Percentiles rank a stretch among this genome's conserved stretches.
These are phyloP conservation scores for Drosophila chauvacae DNA, from an alignment of 1,140 invertebrate species.

Conservation along the genomic window DNA sequence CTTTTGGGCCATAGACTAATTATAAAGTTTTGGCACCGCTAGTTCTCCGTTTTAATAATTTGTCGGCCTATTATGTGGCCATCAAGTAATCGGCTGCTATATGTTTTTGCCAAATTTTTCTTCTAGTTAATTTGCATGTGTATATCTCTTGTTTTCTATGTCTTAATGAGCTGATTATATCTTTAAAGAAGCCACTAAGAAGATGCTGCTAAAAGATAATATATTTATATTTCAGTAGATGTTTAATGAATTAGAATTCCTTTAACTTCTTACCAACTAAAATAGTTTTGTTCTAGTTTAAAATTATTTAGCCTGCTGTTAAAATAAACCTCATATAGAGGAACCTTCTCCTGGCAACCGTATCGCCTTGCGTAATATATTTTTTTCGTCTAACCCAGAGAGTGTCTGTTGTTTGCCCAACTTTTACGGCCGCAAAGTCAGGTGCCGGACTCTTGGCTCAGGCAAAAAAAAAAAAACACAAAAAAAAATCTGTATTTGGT, in stretches of 20 bases:
- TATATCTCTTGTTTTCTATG: background rate
- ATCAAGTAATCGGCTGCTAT: background rate
- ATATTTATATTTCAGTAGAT: too few relatives aligned
- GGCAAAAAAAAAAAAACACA: too few relatives aligned
- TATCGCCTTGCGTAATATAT: conserved; percentile 16
- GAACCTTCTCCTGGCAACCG: conserved; percentile 9
- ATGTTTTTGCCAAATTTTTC: background rate
- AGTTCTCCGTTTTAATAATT: conserved; percentile 4
- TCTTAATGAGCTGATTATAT: conserved; percentile 13
- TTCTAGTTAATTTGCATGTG: background rate
- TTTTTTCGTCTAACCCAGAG: conserved; percentile 1
- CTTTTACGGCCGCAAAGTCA: conserved; percentile 32
- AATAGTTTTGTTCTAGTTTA: background rate
- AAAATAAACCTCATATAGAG: too few relatives aligned
- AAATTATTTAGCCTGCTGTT: background rate
- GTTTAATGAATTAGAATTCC: background rate
- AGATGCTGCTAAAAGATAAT: background rate
- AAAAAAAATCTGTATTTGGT: conserved; percentile 1
- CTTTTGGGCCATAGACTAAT: conserved; percentile 6
- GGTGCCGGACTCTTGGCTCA: conserved; percentile 22
- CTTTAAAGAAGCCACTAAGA: background rate
- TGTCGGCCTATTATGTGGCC: conserved; percentile 13
- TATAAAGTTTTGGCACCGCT: conserved; percentile 1
- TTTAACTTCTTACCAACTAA: background rate
- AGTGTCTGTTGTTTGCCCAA: conserved; percentile 15